These are phyloP conservation scores for Drosophila sp. DNA, from an alignment of 1,140 invertebrate genomes.

Conservation along the genomic window DNA sequence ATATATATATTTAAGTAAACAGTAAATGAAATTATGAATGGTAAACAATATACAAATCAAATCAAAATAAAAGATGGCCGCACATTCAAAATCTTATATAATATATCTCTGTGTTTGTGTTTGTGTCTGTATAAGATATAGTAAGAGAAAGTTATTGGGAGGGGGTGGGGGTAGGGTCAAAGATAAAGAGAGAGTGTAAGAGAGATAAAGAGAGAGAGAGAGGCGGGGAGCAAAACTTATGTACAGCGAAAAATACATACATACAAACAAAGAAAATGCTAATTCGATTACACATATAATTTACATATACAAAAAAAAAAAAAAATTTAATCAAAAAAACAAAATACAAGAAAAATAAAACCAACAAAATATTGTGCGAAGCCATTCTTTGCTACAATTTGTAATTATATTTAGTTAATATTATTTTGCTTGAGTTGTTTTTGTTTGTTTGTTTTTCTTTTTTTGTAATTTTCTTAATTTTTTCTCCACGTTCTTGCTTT, in stretches of 20 bases:
- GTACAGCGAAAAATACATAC: conserved; percentile 66
- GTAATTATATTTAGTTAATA: conserved; percentile 30
- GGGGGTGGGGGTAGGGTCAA: background rate
- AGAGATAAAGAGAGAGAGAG: conserved; percentile 24
- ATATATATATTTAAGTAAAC: conserved; percentile 65
- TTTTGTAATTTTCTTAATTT: conserved; percentile 20
- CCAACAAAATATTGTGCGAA: conserved; percentile 58
- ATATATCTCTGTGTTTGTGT: conserved; percentile 12
- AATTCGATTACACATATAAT: background rate
- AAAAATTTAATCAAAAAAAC: conserved; percentile 28
- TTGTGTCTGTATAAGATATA: conserved; percentile 18
- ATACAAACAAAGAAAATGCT: background rate
- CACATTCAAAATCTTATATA: conserved; percentile 32
- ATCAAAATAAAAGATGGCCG: conserved; percentile 67
- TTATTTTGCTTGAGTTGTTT: background rate
- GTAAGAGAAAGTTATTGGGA: conserved; percentile 21
- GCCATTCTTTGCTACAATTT: conserved; percentile 34
- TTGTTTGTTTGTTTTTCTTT: conserved; percentile 31
- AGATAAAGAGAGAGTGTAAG: conserved; percentile 16
- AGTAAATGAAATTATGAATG: conserved; percentile 51
- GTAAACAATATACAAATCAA: background rate
- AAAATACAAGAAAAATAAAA: background rate
- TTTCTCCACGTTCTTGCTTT: conserved; percentile 11
- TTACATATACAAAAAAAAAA: conserved; percentile 26
- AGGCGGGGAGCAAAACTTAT: conserved; percentile 53